phyloP scores from a whole-genome alignment of 1,140 invertebrate genomes.

The Lordiphosa stackelbergi region DNA sequence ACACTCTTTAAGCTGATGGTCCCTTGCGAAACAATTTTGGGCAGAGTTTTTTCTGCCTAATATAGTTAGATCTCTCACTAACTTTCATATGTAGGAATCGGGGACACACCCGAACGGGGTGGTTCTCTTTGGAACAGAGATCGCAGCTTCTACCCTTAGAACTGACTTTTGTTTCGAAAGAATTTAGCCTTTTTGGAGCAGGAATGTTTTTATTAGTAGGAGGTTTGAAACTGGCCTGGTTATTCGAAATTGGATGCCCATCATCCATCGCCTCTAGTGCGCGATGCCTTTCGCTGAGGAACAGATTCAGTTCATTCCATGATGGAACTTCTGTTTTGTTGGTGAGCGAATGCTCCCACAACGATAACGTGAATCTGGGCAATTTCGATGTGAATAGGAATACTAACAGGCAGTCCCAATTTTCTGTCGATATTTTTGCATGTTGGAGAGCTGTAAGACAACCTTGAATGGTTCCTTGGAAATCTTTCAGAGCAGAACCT shows the following conservation, averaged over 20 bases:
- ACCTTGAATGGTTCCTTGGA: background rate
- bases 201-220: background rate
- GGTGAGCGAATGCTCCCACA: background rate
- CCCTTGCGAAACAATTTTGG: slow-evolving; percentile 1
- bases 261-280: background rate
- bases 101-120: background rate
- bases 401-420: background rate
- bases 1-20: background rate
- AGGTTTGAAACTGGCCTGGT: background rate
- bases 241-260: background rate
- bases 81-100: background rate
- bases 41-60: background rate
- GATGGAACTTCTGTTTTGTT: background rate
- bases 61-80: background rate
- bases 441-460: background rate
- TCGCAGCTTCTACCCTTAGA: background rate
- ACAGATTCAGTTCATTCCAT: background rate
- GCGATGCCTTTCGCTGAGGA: background rate
- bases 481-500: no score
- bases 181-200: background rate
- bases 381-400: background rate
- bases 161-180: background rate
- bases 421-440: background rate
- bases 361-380: background rate
- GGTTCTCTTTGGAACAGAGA: background rate